These are phyloP conservation scores for Chamaedrilus cognettii DNA, from an alignment of 2,888 invertebrate species.

Conservation along the genomic window DNA sequence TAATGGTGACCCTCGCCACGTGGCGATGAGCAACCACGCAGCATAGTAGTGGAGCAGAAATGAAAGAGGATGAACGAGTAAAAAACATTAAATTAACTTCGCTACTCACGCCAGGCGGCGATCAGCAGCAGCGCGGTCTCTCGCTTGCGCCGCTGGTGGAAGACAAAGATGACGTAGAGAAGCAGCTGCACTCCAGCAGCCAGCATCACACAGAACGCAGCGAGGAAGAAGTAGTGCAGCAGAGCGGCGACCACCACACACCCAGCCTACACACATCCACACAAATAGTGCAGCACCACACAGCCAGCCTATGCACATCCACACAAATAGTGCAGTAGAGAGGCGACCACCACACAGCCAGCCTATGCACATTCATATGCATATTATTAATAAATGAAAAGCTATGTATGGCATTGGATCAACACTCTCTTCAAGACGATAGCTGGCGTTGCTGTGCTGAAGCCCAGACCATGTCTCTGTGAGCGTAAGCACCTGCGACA, in stretches of 20 bases:
- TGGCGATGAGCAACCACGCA: too few relatives aligned
- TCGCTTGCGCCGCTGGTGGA: conserved; percentile 33
- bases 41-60: too few relatives aligned
- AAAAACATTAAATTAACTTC: too few relatives aligned
- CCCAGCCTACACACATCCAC: conserved; percentile 45
- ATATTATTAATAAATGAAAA: too few relatives aligned
- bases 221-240: conserved; percentile 50
- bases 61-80: too few relatives aligned
- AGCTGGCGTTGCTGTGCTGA: too few relatives aligned
- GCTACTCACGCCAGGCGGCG: conserved; percentile 46
- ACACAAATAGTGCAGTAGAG: background rate
- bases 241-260: conserved; percentile 46
- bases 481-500: too few relatives aligned
- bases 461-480: too few relatives aligned
- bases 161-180: conserved; percentile 49
- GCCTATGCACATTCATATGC: too few relatives aligned
- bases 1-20: too few relatives aligned
- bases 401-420: background rate
- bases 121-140: conserved; percentile 32
- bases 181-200: conserved; percentile 50
- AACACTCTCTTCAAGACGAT: too few relatives aligned
- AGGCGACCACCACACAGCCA: too few relatives aligned
- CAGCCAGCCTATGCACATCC: background rate
- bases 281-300: conserved; percentile 30
- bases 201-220: conserved; percentile 51